Evolutionary conservation across 2,888 invertebrate species (phyloP).

Genomic region (Mesorhabditis spiculigera): DNA sequence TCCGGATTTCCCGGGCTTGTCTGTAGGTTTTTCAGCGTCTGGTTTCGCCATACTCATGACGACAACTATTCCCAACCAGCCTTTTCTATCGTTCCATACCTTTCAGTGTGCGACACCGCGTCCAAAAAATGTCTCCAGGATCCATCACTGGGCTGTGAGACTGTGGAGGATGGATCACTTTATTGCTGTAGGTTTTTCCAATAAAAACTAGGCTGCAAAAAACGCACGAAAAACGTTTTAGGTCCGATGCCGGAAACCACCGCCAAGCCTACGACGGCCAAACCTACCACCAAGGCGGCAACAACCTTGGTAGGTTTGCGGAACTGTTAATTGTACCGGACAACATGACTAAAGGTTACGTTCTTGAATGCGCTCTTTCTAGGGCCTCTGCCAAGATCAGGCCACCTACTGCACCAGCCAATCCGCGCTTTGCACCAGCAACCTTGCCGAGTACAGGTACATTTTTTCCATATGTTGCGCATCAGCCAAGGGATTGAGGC

Average conservation of each 20-base stretch:
- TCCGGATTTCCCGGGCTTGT: too few species aligned
- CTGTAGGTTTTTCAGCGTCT: too few species aligned
- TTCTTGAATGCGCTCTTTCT: neutral
- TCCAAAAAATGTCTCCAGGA: neutral
- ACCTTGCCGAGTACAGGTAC: neutral
- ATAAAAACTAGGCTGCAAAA: too few species aligned
- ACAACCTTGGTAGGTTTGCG: too few species aligned
- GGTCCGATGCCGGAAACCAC: neutral
- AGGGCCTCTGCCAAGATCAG: neutral
- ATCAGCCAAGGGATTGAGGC: too few species aligned
- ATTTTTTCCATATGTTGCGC: too few species aligned
- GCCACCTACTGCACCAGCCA: constrained; percentile 1
- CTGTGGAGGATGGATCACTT: neutral
- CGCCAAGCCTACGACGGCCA: neutral
- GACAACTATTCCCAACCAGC: too few species aligned
- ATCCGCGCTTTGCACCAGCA: neutral
- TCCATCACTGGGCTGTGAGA: neutral
- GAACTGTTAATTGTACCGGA: too few species aligned
- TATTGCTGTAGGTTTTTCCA: constrained; percentile 6
- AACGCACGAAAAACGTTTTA: too few species aligned
- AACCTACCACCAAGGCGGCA: neutral
- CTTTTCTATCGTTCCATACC: too few species aligned
- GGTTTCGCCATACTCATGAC: too few species aligned
- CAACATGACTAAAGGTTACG: too few species aligned
- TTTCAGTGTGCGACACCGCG: neutral